Evolutionary conservation across 2,888 invertebrate genomes (phyloP), one percentile per base, ranked within the genome.

Genomic region (Suillia variegata): DNA sequence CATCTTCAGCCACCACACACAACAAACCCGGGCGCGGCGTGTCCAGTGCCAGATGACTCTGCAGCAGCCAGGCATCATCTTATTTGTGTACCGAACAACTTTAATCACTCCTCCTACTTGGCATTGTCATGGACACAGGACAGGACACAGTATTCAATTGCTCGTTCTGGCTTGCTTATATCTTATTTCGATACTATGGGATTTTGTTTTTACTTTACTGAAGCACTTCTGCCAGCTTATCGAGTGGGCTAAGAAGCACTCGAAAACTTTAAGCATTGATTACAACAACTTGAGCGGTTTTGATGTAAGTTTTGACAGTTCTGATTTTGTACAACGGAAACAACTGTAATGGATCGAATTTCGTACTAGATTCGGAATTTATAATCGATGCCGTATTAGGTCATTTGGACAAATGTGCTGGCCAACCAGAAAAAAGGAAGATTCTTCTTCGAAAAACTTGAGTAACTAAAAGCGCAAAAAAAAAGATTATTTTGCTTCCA

Each of bases 71-170:
- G 15, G 38, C 38, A 38, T n/a, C n/a, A n/a, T 38, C 15, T 45
- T 20, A 18, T 20, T 45, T 45, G 45, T 45, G 45, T 20, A 45
- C 45, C 17, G 18, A 60, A 56, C n/a, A n/a, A n/a, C n/a, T n/a
- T n/a, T n/a, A n/a, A n/a, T n/a, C n/a, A n/a, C 53, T 53, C 45
- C 56, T n/a, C n/a, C 56, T 53, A 56, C 56, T 60, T 60, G 53
- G 56, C 54, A 26, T 60, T 60, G 60, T 60, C 60, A 60, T 49
- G 56, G 48, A 54, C 54, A 54, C 54, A 45, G 45, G n/a, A n/a
- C n/a, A n/a, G n/a, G n/a, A n/a, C n/a, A n/a, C n/a, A n/a, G n/a
- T n/a, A n/a, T n/a, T n/a, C n/a, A n/a, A n/a, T n/a, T 54, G 42
- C 45, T 26, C 26, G 17, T 54, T 45, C 26, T 34, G 10, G 18